These are phyloP conservation scores for Lepidurus couesii DNA, from an alignment of 1,140 invertebrate species.

Conservation along the genomic window DNA sequence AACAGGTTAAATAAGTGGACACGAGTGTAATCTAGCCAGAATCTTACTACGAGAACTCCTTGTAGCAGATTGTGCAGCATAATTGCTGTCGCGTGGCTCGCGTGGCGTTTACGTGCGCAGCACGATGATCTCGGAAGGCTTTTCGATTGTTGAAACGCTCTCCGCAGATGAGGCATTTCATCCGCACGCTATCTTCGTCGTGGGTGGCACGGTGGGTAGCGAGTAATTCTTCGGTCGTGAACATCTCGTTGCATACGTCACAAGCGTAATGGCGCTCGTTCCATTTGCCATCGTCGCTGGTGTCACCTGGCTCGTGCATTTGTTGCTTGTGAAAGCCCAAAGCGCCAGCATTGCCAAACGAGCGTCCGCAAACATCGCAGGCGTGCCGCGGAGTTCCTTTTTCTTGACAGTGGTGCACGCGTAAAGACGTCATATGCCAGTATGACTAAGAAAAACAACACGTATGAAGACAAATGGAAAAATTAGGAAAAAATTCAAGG, in stretches of 20 bases:
- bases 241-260: slow-evolving; percentile 80
- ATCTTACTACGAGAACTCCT: not conserved
- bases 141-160: not conserved
- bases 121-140: not conserved
- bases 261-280: slow-evolving; percentile 87
- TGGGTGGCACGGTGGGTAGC: not conserved
- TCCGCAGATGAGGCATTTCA: slow-evolving; percentile 28
- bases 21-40: not conserved
- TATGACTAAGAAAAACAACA: not conserved
- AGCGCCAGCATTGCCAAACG: slow-evolving; percentile 53
- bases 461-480: not conserved
- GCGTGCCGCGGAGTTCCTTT: slow-evolving; percentile 71
- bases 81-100: not conserved
- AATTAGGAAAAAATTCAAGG: not conserved
- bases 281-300: slow-evolving; percentile 71
- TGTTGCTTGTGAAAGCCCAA: slow-evolving; percentile 23
- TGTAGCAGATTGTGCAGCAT: not conserved
- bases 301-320: not conserved
- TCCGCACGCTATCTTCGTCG: slow-evolving; percentile 16
- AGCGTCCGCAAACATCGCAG: slow-evolving; percentile 71
- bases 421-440: slow-evolving; percentile 12
- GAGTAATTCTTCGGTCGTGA: slow-evolving; percentile 46
- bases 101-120: slow-evolving; percentile 6
- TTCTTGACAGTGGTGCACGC: slow-evolving; percentile 73
- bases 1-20: not conserved